phyloP scores from a whole-genome alignment of 2,797 vertebrate species.

The Xyrichtys novacula region DNA sequence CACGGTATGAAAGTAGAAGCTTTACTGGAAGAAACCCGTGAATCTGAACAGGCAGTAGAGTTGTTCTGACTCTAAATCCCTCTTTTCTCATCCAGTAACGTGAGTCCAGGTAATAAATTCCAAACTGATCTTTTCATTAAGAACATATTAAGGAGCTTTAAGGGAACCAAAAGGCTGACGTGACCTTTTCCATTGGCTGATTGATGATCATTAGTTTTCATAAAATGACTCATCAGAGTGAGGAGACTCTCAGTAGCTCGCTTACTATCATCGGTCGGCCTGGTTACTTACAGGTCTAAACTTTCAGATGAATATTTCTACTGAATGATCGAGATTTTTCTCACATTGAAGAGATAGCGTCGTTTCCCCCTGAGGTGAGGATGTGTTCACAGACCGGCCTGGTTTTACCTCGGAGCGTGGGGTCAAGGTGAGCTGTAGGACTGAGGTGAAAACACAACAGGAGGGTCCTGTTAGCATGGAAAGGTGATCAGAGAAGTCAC shows the following conservation, averaged over 20 bases:
- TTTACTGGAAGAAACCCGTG: too few species aligned
- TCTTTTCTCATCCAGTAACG: not conserved
- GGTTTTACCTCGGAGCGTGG: not conserved
- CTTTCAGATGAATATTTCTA: too few species aligned
- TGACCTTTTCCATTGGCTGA: not conserved
- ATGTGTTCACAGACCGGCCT: not conserved
- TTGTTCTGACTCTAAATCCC: not conserved
- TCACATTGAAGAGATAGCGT: too few species aligned
- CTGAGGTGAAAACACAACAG: not conserved
- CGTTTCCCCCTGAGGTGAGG: too few species aligned
- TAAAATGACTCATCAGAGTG: conserved; percentile 10
- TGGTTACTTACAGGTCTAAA: too few species aligned
- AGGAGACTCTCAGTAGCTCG: not conserved
- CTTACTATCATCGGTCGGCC: too few species aligned
- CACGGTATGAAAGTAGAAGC: too few species aligned
- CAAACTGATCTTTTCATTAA: conserved; percentile 28
- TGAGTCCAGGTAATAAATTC: conserved; percentile 1
- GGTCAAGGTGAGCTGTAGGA: conserved; percentile 1
- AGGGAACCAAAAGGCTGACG: conserved; percentile 5
- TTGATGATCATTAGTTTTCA: not conserved
- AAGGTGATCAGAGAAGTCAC: not conserved
- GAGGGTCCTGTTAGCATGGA: conserved; percentile 27
- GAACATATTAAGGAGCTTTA: not conserved
- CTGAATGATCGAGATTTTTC: too few species aligned
- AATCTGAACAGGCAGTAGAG: too few species aligned